These are phyloP conservation scores for Clusia tigrina DNA, from an alignment of 2,888 invertebrate genomes.

Conservation along the genomic window DNA sequence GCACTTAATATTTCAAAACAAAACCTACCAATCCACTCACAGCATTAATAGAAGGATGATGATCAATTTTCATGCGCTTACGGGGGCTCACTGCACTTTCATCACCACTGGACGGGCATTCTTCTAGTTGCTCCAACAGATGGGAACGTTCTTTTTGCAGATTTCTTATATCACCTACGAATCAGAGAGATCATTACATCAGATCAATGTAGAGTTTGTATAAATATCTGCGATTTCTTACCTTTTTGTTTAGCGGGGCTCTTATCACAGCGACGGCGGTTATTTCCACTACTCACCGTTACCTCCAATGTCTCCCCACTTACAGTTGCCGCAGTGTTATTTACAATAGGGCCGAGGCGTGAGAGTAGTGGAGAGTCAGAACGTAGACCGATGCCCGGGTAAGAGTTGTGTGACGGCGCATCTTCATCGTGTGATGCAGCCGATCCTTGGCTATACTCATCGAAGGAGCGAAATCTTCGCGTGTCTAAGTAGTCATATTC, in stretches of 20 bases:
- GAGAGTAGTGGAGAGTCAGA: slow-evolving; percentile 58
- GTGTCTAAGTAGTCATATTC: slow-evolving; percentile 57
- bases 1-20: too few relatives aligned
- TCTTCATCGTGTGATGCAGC: slow-evolving; percentile 73
- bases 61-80: slow-evolving; percentile 72
- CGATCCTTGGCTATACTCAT: slow-evolving; percentile 78
- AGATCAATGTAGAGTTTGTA: not conserved
- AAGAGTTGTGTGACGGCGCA: slow-evolving; percentile 30
- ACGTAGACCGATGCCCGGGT: slow-evolving; percentile 63
- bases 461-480: slow-evolving; percentile 71
- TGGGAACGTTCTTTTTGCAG: slow-evolving; percentile 76
- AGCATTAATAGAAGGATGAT: slow-evolving; percentile 62
- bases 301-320: slow-evolving; percentile 48
- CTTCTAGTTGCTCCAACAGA: slow-evolving; percentile 75
- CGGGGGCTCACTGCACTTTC: slow-evolving; percentile 71
- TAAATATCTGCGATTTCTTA: slow-evolving; percentile 20
- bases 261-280: slow-evolving; percentile 64
- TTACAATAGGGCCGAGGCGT: slow-evolving; percentile 54
- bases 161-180: slow-evolving; percentile 72
- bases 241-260: slow-evolving; percentile 58
- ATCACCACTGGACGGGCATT: slow-evolving; percentile 76
- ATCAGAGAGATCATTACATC: slow-evolving; percentile 14
- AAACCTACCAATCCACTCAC: slow-evolving; percentile 57
- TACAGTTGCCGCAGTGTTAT: slow-evolving; percentile 32
- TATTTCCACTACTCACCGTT: slow-evolving; percentile 44